These are phyloP conservation scores for Trypoxylon attenuatum DNA, from an alignment of 2,888 invertebrate species.

Conservation along the genomic window DNA sequence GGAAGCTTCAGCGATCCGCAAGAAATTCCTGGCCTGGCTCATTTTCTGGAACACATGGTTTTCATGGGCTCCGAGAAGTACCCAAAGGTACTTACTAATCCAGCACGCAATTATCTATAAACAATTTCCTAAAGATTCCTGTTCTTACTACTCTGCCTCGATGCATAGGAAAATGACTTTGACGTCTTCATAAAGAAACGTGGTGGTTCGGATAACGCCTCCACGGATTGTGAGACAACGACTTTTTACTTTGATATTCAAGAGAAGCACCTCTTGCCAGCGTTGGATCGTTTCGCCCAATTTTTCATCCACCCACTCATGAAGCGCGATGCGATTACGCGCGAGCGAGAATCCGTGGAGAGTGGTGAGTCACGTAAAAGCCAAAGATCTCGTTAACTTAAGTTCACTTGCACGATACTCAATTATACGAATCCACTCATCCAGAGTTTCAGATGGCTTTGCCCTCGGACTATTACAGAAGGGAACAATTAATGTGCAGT, in stretches of 20 bases:
- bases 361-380: slow-evolving; percentile 78
- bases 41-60: slow-evolving; percentile 94
- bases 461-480: slow-evolving; percentile 84
- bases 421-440: slow-evolving; percentile 15
- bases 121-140: background rate
- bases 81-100: slow-evolving; percentile 88
- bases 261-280: slow-evolving; percentile 84
- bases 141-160: background rate
- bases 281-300: slow-evolving; percentile 91
- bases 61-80: slow-evolving; percentile 96
- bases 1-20: slow-evolving; percentile 88
- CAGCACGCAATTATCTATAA: background rate
- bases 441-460: slow-evolving; percentile 88
- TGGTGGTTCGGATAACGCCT: slow-evolving; percentile 91
- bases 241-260: slow-evolving; percentile 93
- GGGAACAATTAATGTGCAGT: slow-evolving; percentile 84
- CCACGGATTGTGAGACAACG: slow-evolving; percentile 91
- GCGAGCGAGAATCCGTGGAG: slow-evolving; percentile 92
- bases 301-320: slow-evolving; percentile 92
- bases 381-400: background rate
- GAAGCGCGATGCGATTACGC: slow-evolving; percentile 88
- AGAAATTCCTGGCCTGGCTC: slow-evolving; percentile 86
- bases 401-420: background rate
- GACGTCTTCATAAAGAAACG: slow-evolving; percentile 78
- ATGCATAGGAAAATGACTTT: slow-evolving; percentile 69